Conservation (phyloP, 2,113 vertebrate species). For the Serinus canaria region DNA sequence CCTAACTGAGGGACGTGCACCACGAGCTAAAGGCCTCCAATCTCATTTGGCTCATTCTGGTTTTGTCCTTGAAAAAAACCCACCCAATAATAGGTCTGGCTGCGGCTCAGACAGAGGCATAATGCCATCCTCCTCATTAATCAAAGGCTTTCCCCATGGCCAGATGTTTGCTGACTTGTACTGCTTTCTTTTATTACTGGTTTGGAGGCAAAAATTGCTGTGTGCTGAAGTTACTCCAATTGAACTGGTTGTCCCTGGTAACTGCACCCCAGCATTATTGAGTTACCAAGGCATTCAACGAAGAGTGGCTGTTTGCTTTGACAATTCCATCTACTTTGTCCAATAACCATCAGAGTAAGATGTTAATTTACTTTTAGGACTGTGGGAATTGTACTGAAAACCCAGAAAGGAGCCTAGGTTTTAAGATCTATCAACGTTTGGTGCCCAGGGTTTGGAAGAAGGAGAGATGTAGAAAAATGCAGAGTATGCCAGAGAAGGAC, state of each 20-base stretch:
- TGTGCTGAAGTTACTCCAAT: not conserved
- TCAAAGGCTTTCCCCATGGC: not conserved
- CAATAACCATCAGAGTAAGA: not conserved
- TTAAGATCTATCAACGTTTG: not conserved
- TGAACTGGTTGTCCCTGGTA: not conserved
- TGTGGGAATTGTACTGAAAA: slow-evolving; percentile 11
- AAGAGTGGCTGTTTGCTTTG: slow-evolving; percentile 10
- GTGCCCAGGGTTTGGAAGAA: not conserved
- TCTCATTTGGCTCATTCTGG: not conserved
- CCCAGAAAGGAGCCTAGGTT: not conserved
- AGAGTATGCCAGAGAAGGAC: not conserved
- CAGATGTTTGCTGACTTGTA: slow-evolving; percentile 53
- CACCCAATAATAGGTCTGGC: slow-evolving; percentile 5
- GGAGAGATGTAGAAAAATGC: not conserved
- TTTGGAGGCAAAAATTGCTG: slow-evolving; percentile 4
- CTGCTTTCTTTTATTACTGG: slow-evolving; percentile 11
- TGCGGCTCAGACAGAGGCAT: not conserved
- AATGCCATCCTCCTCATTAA: slow-evolving; percentile 24
- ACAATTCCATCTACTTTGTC: not conserved
- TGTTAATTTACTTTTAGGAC: not conserved
- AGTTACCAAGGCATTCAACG: not conserved
- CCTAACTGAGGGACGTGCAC: not conserved
- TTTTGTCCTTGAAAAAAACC: not conserved
- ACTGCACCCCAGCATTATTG: not conserved
- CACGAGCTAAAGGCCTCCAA: not conserved